Evolutionary conservation across 2,797 vertebrate genomes (phyloP).

Genomic region (Acanthiza pusilla): DNA sequence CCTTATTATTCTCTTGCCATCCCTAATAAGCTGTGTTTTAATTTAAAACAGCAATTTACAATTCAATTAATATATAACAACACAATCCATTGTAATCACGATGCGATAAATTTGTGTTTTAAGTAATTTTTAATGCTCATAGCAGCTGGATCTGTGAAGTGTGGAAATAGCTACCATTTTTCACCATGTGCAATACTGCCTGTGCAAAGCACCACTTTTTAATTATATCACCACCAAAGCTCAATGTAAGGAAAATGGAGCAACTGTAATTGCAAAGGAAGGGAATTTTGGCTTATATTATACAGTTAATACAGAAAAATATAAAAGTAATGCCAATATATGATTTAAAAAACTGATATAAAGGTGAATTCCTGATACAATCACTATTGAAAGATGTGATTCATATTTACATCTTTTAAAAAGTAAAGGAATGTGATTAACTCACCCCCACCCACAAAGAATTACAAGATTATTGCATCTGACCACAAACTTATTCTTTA

Average conservation of each 20-base stretch:
- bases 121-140: conserved; percentile 77
- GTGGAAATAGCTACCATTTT: conserved; percentile 77
- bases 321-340: background rate
- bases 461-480: background rate
- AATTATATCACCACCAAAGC: conserved; percentile 61
- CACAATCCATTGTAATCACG: conserved; percentile 71
- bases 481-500: background rate
- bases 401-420: background rate
- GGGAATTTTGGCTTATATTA: background rate
- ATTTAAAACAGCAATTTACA: conserved; percentile 76
- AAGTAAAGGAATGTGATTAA: background rate
- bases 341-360: background rate
- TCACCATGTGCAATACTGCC: conserved; percentile 65
- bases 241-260: background rate
- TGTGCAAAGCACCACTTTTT: conserved; percentile 55
- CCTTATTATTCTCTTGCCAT: conserved; percentile 58
- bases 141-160: conserved; percentile 75
- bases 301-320: conserved; percentile 2
- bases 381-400: background rate
- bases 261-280: conserved; percentile 39
- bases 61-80: conserved; percentile 74
- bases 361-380: background rate
- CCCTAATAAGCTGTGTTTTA: conserved; percentile 71
- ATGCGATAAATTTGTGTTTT: conserved; percentile 73
- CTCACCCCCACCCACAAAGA: background rate